These are phyloP conservation scores for Acanthosepion esculentum DNA, from an alignment of 2,888 invertebrate species.

Conservation along the genomic window DNA sequence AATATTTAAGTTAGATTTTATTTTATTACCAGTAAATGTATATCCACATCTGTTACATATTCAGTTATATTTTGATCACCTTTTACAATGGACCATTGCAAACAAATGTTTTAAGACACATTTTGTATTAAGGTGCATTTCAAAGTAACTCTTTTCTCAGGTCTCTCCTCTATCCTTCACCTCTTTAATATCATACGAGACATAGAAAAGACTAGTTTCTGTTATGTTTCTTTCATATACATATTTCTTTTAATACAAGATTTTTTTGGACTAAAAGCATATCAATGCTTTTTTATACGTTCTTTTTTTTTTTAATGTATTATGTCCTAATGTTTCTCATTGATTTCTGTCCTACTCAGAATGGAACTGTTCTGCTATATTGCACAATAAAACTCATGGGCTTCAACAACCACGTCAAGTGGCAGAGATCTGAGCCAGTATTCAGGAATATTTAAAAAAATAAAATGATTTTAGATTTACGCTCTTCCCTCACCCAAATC, in stretches of 20 bases:
- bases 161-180: neutral
- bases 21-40: too few species aligned
- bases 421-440: neutral
- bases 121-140: neutral
- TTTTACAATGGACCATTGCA: neutral
- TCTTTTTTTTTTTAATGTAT: neutral
- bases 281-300: neutral
- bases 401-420: neutral
- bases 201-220: neutral
- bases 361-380: neutral
- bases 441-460: neutral
- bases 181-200: neutral
- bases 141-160: neutral
- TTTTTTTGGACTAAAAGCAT: constrained; percentile 23
- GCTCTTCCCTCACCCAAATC: neutral
- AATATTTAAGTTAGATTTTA: too few species aligned
- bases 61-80: neutral
- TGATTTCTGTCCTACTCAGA: neutral
- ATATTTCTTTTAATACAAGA: neutral
- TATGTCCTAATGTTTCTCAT: constrained; percentile 33
- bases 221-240: neutral
- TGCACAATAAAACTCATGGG: constrained; percentile 10
- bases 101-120: neutral
- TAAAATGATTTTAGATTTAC: neutral
- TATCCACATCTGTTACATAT: neutral